phyloP scores from a whole-genome alignment of 2,113 vertebrate genomes.

The Gasterosteus aculeatus region DNA sequence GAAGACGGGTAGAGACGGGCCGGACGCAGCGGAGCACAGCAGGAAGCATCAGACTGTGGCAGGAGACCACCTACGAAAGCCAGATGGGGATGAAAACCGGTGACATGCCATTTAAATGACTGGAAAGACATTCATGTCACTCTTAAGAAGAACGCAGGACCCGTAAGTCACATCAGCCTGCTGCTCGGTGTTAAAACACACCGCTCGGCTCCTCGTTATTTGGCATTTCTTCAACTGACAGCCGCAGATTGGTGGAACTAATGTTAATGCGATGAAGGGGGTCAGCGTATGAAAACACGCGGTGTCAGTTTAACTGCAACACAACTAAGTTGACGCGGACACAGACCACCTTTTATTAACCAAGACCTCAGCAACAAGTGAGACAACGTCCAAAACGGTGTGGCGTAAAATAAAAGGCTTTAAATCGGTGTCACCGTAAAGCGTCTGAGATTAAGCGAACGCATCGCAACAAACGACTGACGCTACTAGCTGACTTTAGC shows the following conservation, averaged over 20 bases:
- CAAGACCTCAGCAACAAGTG: not conserved
- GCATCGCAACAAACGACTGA: not conserved
- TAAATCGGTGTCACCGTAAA: not conserved
- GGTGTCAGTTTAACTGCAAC: not conserved
- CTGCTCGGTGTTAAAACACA: not conserved
- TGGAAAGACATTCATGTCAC: not conserved
- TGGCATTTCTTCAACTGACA: not conserved
- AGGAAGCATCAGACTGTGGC: conserved; percentile 72
- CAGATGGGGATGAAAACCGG: not conserved
- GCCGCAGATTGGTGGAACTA: not conserved
- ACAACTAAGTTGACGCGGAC: not conserved
- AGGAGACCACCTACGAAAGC: conserved; percentile 33
- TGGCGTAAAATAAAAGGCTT: not conserved
- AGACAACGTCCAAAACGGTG: not conserved
- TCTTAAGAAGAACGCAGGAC: not conserved
- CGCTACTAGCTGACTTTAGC: not conserved
- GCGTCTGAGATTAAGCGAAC: not conserved
- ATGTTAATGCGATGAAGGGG: not conserved
- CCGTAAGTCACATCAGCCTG: not conserved
- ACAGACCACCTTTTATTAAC: not conserved
- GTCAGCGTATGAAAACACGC: not conserved
- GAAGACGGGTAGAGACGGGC: conserved; percentile 28
- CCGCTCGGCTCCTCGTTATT: not conserved
- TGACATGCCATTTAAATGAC: not conserved
- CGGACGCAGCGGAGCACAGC: conserved; percentile 49